phyloP scores from a whole-genome alignment of 2,797 vertebrate species.

The Luscinia megarhynchos region DNA sequence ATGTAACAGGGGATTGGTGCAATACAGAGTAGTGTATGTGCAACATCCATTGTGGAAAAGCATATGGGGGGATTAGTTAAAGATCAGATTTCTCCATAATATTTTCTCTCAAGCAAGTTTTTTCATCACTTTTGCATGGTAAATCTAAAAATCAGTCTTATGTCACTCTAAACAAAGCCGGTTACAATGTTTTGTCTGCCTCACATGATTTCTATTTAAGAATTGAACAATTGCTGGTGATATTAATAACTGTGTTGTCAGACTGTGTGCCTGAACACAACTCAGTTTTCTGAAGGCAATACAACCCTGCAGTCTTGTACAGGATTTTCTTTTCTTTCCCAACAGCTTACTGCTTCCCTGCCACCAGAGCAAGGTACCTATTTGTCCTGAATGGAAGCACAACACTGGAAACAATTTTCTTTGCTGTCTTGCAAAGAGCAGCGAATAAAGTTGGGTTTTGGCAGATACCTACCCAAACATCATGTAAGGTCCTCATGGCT shows the following conservation, averaged over 20 bases:
- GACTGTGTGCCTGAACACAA: background rate
- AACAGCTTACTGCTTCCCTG: background rate
- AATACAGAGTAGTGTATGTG: background rate
- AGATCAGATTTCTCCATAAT: background rate
- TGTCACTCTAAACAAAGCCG: background rate
- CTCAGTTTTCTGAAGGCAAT: background rate
- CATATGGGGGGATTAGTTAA: background rate
- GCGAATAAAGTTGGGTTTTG: background rate
- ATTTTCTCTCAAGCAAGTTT: background rate
- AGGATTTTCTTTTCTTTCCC: background rate
- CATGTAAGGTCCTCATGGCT: background rate
- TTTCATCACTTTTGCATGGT: background rate
- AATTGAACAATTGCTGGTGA: background rate
- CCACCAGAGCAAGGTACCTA: background rate
- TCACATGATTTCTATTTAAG: background rate
- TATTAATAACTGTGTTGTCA: background rate
- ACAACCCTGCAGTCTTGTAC: background rate
- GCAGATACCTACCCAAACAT: background rate
- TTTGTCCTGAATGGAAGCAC: background rate
- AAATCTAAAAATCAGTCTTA: background rate
- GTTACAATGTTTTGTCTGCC: background rate
- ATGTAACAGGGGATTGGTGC: background rate
- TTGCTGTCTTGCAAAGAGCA: background rate
- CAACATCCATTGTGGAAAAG: background rate
- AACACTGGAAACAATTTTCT: background rate